Percentiles rank a stretch among this genome's conserved stretches.
These are phyloP conservation scores for Gymnocephalus cernua DNA, from an alignment of 2,113 vertebrate genomes.

Conservation along the genomic window DNA sequence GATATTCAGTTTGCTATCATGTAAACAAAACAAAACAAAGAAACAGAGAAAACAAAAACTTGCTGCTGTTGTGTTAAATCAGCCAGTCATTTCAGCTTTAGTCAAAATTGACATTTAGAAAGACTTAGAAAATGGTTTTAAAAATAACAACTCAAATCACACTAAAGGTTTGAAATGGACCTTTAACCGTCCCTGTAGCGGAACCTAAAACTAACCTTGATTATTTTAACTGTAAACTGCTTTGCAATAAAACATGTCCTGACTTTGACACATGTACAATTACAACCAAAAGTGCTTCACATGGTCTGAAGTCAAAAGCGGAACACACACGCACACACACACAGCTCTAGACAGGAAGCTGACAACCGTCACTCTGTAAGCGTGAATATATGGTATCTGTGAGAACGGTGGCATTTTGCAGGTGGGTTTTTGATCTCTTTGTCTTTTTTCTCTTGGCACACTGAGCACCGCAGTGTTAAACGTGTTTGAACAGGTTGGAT, in stretches of 20 bases:
- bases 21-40: neutral
- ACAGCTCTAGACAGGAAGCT: constrained; percentile 41
- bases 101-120: neutral
- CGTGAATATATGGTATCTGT: neutral
- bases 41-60: neutral
- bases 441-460: neutral
- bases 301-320: neutral
- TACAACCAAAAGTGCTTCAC: neutral
- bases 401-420: neutral
- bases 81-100: too few species aligned
- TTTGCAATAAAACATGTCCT: neutral
- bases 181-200: neutral
- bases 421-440: constrained; percentile 23
- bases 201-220: neutral
- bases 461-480: neutral
- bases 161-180: neutral
- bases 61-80: too few species aligned
- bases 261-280: neutral
- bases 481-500: constrained; percentile 58
- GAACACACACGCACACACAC: neutral
- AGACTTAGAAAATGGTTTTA: neutral
- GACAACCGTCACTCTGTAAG: neutral
- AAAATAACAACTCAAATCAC: too few species aligned
- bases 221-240: neutral
- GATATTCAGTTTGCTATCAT: neutral